A percentile compares a stretch with the other conserved stretches of the same genome.
phyloP scores from a whole-genome alignment of 2,113 vertebrate genomes.

The Anser cygnoides region DNA sequence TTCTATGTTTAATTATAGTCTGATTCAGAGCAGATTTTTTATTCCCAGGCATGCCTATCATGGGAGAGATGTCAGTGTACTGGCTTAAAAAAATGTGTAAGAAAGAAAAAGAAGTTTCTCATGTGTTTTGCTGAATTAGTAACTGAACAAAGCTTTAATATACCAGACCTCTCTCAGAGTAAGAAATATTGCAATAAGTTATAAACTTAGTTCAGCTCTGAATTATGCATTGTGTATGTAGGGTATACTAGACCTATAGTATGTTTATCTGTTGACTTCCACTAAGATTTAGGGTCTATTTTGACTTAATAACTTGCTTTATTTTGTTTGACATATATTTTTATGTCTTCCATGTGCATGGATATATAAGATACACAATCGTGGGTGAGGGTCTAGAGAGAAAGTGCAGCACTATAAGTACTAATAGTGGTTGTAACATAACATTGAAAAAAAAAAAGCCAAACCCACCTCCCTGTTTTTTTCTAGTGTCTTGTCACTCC shows the following conservation, averaged over 20 bases:
- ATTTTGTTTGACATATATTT: slow-evolving; percentile 86
- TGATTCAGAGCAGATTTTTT: slow-evolving; percentile 6
- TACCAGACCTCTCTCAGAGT: slow-evolving; percentile 61
- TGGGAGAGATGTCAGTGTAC: background rate
- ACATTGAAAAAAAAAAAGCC: background rate
- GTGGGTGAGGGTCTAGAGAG: slow-evolving; percentile 80
- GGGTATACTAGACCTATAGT: slow-evolving; percentile 74
- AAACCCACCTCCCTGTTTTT: background rate
- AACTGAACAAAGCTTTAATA: slow-evolving; percentile 67
- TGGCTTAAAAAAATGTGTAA: background rate
- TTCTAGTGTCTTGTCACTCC: slow-evolving; percentile 9
- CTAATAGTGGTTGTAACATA: slow-evolving; percentile 25
- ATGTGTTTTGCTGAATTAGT: slow-evolving; percentile 68
- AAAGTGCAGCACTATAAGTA: slow-evolving; percentile 73
- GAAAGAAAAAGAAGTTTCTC: slow-evolving; percentile 40
- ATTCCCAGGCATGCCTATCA: background rate
- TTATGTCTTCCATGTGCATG: slow-evolving; percentile 79
- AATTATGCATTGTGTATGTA: slow-evolving; percentile 83
- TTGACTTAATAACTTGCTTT: slow-evolving; percentile 82
- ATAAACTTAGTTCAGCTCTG: slow-evolving; percentile 77
- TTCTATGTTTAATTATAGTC: slow-evolving; percentile 53
- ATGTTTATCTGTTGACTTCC: slow-evolving; percentile 87
- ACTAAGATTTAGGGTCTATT: slow-evolving; percentile 82
- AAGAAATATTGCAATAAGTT: slow-evolving; percentile 74
- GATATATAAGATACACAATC: slow-evolving; percentile 81